phyloP scores from a whole-genome alignment of 2,113 vertebrate genomes.

The Phalacrocorax aristotelis region DNA sequence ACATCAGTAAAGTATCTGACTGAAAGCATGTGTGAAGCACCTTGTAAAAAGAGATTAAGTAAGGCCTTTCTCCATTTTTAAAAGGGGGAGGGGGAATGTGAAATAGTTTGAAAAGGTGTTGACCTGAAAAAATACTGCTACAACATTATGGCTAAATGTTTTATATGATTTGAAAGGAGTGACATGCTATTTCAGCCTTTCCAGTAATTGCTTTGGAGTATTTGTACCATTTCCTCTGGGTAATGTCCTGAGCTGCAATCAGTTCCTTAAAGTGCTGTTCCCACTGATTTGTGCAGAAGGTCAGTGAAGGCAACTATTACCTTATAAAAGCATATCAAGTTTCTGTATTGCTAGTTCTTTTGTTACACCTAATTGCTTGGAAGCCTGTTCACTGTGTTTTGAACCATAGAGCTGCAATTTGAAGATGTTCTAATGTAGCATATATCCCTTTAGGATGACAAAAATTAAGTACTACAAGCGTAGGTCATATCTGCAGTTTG shows the following conservation, averaged over 20 bases:
- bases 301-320: not conserved
- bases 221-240: not conserved
- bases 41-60: not conserved
- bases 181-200: not conserved
- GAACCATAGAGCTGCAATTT: not conserved
- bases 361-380: not conserved
- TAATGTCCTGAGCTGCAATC: not conserved
- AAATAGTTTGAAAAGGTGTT: not conserved
- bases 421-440: not conserved
- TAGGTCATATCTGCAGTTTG: not conserved
- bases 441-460: not conserved
- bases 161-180: not conserved
- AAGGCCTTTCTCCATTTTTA: not conserved
- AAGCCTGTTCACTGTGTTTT: not conserved
- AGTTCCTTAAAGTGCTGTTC: constrained; percentile 1
- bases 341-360: not conserved
- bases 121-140: not conserved
- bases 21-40: not conserved
- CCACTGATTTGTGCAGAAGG: not conserved
- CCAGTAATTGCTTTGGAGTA: not conserved
- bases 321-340: constrained; percentile 4
- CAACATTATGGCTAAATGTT: not conserved
- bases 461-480: not conserved
- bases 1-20: not conserved
- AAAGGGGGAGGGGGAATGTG: not conserved